Evolutionary conservation across 2,113 vertebrate species (phyloP).

Genomic region (Melanocharis versteri): DNA sequence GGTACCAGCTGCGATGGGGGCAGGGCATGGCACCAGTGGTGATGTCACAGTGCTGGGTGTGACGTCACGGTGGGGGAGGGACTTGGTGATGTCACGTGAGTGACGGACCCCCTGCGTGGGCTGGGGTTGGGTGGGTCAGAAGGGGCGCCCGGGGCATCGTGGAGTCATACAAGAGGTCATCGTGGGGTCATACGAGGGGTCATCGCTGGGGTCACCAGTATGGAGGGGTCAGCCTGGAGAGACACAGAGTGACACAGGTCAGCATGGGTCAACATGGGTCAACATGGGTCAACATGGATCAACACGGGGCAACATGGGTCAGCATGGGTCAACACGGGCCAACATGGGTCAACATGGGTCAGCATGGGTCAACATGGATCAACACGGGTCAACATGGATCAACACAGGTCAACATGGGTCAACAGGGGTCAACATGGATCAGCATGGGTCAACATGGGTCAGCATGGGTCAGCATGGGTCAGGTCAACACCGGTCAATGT

Average conservation of each 20-base stretch:
- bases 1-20: too few relatives aligned
- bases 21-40: background rate
- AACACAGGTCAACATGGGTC: accelerated
- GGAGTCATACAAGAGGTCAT: too few relatives aligned
- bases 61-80: background rate
- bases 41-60: accelerated
- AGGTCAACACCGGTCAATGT: too few relatives aligned
- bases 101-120: background rate
- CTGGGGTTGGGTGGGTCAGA: background rate
- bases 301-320: too few relatives aligned
- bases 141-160: too few relatives aligned
- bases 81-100: background rate
- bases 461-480: too few relatives aligned
- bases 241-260: background rate
- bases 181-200: too few relatives aligned
- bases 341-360: accelerated
- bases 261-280: background rate
- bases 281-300: too few relatives aligned
- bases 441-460: too few relatives aligned
- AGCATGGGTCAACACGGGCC: accelerated
- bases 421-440: accelerated
- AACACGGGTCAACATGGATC: background rate
- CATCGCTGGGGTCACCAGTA: background rate
- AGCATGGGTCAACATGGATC: background rate
- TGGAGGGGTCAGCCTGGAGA: background rate